Evolutionary conservation across 1,140 invertebrate genomes (phyloP).

Genomic region (Micrasema minimum): DNA sequence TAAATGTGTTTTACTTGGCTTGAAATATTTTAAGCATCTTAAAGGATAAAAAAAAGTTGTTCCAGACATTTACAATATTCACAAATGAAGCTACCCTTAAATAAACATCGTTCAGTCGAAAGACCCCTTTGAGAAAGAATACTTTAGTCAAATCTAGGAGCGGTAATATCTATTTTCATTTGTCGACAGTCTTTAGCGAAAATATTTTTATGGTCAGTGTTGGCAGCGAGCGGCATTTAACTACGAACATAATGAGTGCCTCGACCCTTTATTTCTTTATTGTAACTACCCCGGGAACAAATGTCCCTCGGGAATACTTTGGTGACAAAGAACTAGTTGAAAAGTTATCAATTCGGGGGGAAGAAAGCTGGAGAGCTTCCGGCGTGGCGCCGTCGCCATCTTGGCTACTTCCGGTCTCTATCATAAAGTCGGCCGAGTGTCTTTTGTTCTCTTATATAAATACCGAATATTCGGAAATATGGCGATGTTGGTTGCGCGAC

Average conservation of each 20-base stretch:
- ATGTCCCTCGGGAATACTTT: constrained; percentile 15
- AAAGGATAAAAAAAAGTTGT: background rate
- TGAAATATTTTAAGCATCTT: too few relatives aligned
- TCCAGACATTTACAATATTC: too few relatives aligned
- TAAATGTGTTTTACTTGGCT: too few relatives aligned
- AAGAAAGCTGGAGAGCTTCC: constrained; percentile 47
- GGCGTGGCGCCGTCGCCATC: constrained; percentile 49
- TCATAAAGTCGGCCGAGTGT: constrained; percentile 40
- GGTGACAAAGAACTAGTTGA: constrained; percentile 37
- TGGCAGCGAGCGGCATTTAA: constrained; percentile 40
- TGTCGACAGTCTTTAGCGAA: constrained; percentile 35
- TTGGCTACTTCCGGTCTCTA: constrained; percentile 43
- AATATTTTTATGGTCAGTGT: constrained; percentile 41
- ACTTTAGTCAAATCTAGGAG: constrained; percentile 9
- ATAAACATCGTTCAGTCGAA: too few relatives aligned
- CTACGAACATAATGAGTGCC: constrained; percentile 36
- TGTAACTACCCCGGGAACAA: constrained; percentile 31
- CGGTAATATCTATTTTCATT: constrained; percentile 30
- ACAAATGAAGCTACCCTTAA: too few relatives aligned
- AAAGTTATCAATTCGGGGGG: constrained; percentile 53
- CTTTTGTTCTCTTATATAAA: constrained; percentile 46
- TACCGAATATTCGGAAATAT: constrained; percentile 37
- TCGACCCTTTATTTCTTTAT: constrained; percentile 39
- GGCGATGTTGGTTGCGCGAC: constrained; percentile 8
- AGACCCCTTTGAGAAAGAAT: background rate